Evolutionary conservation across 92 coral and sea anemone species (phyloP).

Genomic region (Epizoanthus stellaris): DNA sequence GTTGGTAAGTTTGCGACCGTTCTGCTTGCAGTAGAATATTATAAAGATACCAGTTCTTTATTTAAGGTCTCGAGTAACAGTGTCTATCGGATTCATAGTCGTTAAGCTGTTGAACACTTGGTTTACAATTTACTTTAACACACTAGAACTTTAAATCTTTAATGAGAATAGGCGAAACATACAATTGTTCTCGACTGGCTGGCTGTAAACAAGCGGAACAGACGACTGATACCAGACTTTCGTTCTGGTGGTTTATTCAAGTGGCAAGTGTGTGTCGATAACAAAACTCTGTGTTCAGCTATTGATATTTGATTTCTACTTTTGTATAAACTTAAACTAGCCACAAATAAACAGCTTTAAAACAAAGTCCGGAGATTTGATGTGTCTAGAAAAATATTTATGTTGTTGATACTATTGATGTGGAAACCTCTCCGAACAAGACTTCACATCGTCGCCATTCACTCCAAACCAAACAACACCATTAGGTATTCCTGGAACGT

Average conservation of each 20-base stretch:
- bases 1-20: background rate
- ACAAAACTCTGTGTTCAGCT: too few relatives aligned
- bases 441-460: too few relatives aligned
- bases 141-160: slow-evolving; percentile 48
- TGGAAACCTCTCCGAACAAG: too few relatives aligned
- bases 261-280: background rate
- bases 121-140: slow-evolving; percentile 1
- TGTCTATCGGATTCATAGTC: background rate
- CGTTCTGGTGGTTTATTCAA: slow-evolving; percentile 15
- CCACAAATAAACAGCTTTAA: too few relatives aligned
- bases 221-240: background rate
- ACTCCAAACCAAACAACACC: too few relatives aligned
- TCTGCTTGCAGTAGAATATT: background rate
- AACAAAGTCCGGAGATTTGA: too few relatives aligned
- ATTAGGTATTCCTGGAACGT: too few relatives aligned
- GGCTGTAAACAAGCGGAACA: slow-evolving; percentile 31
- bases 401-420: too few relatives aligned
- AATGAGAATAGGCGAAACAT: slow-evolving; percentile 30
- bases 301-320: too few relatives aligned
- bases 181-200: slow-evolving; percentile 28
- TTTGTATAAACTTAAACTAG: too few relatives aligned
- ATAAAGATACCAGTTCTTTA: slow-evolving; percentile 6
- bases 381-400: too few relatives aligned
- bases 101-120: slow-evolving; percentile 33
- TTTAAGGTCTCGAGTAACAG: background rate